Base-by-base conservation (phyloP, 1,140 invertebrate species). In the Yoshiicerus persimilis region DNA sequence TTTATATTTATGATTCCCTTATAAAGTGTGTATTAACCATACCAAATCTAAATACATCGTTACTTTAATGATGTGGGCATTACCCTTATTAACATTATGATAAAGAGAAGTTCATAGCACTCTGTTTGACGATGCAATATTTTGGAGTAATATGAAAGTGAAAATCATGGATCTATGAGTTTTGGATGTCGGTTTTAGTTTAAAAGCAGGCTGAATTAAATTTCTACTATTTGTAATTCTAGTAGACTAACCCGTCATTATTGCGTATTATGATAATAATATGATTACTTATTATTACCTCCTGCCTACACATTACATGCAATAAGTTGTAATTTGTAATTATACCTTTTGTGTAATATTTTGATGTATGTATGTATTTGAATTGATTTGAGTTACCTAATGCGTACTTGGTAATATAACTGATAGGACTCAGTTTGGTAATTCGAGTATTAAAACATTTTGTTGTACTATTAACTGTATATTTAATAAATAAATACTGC, bases 401-500 rank as follows among this genome's bases (percentile, higher is more conserved):
- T 30, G 30, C 20, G 30, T 80, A 34, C n/a, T n/a, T n/a, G n/a
- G 64, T 70, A 56, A 70, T 23, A 16, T 80, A 80, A 80, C 34
- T 80, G 34, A 80, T 80, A 80, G 75, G 75, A 34, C n/a, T 36
- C 75, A 38, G 30, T 80, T 80, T 13, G 75, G 75, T 38, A 80
- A 80, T 80, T 80, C 75, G 38, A 23, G n/a, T 80, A 80, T 80
- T 80, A 80, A 77, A 34, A 38, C 34, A 70, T 80, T 80, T 80
- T 80, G 75, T 80, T 80, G 75, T 80, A 80, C 30, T 32, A 80
- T 80, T 80, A 80, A 80, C 75, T 80, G 75, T 80, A 80, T 36
- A 80, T 80, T 34, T 38, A 80, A 80, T 80, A 36, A 38, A 80
- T 80, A 80, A 80, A 34, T 80, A 80, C 30, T 70, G 66, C 66